Base-by-base conservation (phyloP, 2,797 vertebrate genomes). In the Ptychadena robeensis region DNA sequence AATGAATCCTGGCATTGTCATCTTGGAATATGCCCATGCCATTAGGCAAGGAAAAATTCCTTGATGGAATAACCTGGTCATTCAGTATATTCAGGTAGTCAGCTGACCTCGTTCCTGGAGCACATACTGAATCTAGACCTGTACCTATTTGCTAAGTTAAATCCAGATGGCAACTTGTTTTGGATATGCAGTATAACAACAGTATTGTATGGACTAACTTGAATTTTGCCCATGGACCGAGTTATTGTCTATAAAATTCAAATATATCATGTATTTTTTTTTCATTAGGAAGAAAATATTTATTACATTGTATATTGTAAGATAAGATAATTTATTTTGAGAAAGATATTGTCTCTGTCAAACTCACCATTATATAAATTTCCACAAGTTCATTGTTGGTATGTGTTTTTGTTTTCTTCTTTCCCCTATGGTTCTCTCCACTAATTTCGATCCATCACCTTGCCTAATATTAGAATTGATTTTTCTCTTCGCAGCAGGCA, bases 291-390 rank as follows among this genome's bases (percentile, higher is more conserved):
- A 9, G 27, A 61, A 61, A 28, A 27, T 65, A 65, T 65, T 65
- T 65, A 30, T 65, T 65, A 31, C 63, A 65, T 18, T 65, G 63
- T 65, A 65, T 65, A 65, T 65, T 65, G 63, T 65, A 65, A 30
- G 30, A 30, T 65, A 65, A 30, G 14, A 65, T 32, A 15, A 65
- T 27, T 30, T 65, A 65, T 65, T 65, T 65, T 65, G 4, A 65
- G 30, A 32, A 65, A 15, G 15, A 32, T 18, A 64, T 30, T 65
- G 7, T 65, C 5, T 30, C 15, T 31, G 59, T 9, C 12, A 63
- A 65, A 65, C 14, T 65, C 30, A 65, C 14, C 32, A 14, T 12
- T 65, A 27, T 12, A 32, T 18, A 65, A 65, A 30, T 65, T 30
- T 18, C 32, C 4, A 31, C 25, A 14, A 31, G 14, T 64, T 8